Base-by-base conservation (phyloP, 2,113 vertebrate genomes). In the Channa argus region DNA sequence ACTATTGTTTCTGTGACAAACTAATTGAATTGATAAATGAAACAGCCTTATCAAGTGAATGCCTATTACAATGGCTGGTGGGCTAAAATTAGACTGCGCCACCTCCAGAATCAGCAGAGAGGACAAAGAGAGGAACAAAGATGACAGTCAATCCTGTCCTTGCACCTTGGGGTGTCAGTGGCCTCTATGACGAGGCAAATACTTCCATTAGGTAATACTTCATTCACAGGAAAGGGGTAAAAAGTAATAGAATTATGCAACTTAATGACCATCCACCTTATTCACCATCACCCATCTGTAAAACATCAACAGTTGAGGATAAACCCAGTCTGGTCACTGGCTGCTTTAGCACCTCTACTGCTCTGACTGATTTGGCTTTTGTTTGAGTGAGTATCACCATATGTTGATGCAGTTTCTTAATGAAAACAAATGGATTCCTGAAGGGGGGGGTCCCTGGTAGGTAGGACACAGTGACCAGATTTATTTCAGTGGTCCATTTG, bases 61-160 rank as follows among this genome's bases (percentile, higher is more conserved):
- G 51, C 10, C 46, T 58, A 33, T 38, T 65, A 8, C 38, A 50
- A 81, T 64, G 24, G 59, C 79, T 50, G 61, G 34, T 34, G 15
- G 37, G 60, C 75, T 84, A 75, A 83, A 84, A 63, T 66, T 80
- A 78, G 74, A 68, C 68, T 51, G 41, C 51, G 75, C 56, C 55
- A 61, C 51, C 50, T 68, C 38, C 66, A 80, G 70, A 56, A 75
- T 67, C 46, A 36, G 51, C 36, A 43, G 56, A 51, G 53, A n/a
- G 6, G 54, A 77, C 47, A 74, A 2, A 63, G 49, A 49, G 49
- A 56, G 49, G 55, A 83, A 80, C 73, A 84, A 63, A 75, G 60
- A 62, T 61, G 58, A 46, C 60, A 63, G 77, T 70, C 12, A 11
- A 51, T 8, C 51, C 46, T 6, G 50, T 81, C 63, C 51, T 77